Conservation (phyloP, 2,888 invertebrate genomes). For the Lasioglossum oenotherae region DNA sequence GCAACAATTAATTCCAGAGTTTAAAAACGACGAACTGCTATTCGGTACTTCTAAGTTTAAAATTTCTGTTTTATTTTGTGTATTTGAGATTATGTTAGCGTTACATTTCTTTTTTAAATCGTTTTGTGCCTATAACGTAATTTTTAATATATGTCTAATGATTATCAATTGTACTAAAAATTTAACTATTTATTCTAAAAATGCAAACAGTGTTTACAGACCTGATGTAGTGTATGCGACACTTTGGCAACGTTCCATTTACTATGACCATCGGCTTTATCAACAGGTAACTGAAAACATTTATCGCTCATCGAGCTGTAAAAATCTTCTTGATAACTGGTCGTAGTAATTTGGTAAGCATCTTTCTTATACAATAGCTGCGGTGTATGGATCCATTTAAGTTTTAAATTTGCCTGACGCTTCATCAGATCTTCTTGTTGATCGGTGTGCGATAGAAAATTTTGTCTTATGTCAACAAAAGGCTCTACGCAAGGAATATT, state of each 20-base stretch:
- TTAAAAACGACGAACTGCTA: not conserved
- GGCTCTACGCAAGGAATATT: conserved; percentile 48
- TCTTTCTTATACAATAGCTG: conserved; percentile 56
- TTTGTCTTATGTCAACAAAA: conserved; percentile 36
- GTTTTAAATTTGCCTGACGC: conserved; percentile 39
- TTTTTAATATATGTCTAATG: not conserved
- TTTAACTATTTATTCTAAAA: not conserved
- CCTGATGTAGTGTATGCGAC: conserved; percentile 37
- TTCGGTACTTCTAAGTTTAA: conserved; percentile 18
- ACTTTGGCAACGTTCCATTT: conserved; percentile 32
- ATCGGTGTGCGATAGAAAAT: conserved; percentile 23
- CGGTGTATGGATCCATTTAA: conserved; percentile 66
- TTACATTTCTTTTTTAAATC: conserved; percentile 31
- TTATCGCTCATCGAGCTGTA: conserved; percentile 67
- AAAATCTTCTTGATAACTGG: conserved; percentile 50
- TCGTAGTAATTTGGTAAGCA: conserved; percentile 29
- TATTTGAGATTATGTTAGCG: not conserved
- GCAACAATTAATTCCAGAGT: conserved; percentile 22
- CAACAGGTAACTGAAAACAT: conserved; percentile 66
- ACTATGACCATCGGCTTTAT: conserved; percentile 58
- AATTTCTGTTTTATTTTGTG: conserved; percentile 29
- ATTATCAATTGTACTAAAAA: not conserved
- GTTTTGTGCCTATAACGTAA: conserved; percentile 33
- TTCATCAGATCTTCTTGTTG: conserved; percentile 42
- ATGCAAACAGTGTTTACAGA: conserved; percentile 31